Evolutionary conservation across 1,140 invertebrate genomes (phyloP).

Genomic region (Cepaea nemoralis): DNA sequence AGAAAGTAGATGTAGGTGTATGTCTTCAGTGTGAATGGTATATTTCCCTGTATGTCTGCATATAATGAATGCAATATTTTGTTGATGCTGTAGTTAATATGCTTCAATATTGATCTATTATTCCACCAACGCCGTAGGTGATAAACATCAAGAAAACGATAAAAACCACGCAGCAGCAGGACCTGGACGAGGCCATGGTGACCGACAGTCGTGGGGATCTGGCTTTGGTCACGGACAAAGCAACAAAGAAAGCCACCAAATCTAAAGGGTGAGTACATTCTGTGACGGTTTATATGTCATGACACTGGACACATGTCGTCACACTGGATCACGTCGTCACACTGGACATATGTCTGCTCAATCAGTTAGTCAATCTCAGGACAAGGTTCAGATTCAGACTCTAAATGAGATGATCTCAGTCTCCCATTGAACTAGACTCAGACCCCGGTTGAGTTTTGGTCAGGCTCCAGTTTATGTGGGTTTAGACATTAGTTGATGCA

Average conservation of each 20-base stretch:
- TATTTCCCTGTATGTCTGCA: too few species aligned
- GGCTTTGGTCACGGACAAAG: conserved; percentile 61
- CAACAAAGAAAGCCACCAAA: conserved; percentile 65
- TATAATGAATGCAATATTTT: too few species aligned
- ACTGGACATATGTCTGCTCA: background rate
- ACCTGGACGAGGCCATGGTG: conserved; percentile 71
- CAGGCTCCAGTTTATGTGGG: too few species aligned
- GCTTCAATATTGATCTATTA: too few species aligned
- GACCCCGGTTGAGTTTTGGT: too few species aligned
- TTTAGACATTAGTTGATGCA: too few species aligned
- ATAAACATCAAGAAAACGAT: conserved; percentile 85
- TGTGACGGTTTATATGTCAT: too few species aligned
- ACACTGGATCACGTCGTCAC: background rate
- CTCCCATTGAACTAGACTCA: too few species aligned
- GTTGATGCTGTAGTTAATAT: too few species aligned
- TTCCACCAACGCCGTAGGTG: too few species aligned
- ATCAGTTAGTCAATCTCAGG: background rate
- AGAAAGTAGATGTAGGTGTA: too few species aligned
- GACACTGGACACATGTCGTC: background rate
- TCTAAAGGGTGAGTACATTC: conserved; percentile 69
- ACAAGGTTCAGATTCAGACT: background rate
- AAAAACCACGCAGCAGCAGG: conserved; percentile 75
- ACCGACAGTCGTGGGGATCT: conserved; percentile 74
- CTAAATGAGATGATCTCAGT: background rate
- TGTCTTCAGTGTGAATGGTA: too few species aligned